Percentiles rank a stretch among this genome's conserved stretches.
Evolutionary conservation across 2,888 invertebrate species (phyloP).

Genomic region (Aspidiotus destructor): DNA sequence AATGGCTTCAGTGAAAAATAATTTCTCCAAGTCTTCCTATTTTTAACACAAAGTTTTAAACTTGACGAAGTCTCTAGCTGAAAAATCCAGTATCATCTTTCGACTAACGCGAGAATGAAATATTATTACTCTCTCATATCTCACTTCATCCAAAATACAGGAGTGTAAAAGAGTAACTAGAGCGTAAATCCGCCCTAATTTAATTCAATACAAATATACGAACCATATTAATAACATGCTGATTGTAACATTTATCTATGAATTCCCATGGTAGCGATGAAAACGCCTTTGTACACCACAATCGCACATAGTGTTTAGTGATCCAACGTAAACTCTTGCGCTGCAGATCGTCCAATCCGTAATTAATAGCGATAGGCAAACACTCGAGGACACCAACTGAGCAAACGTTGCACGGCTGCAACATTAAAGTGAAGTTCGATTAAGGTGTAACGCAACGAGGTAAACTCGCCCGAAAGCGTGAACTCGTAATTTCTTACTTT

Average conservation of each 20-base stretch:
- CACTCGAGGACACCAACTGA: constrained; percentile 79
- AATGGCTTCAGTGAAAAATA: too few relatives aligned
- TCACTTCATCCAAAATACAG: too few relatives aligned
- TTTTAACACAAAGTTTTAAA: too few relatives aligned
- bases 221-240: constrained; percentile 67
- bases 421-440: constrained; percentile 36
- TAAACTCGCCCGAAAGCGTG: too few relatives aligned
- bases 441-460: neutral
- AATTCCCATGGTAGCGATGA: constrained; percentile 73
- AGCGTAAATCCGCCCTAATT: too few relatives aligned
- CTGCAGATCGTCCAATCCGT: constrained; percentile 77
- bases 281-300: constrained; percentile 87
- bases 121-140: too few relatives aligned
- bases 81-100: too few relatives aligned
- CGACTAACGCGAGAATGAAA: too few relatives aligned
- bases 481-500: constrained; percentile 51
- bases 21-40: too few relatives aligned
- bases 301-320: constrained; percentile 70
- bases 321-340: constrained; percentile 80
- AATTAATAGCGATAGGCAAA: constrained; percentile 71
- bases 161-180: too few relatives aligned
- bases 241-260: constrained; percentile 71
- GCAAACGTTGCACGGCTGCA: constrained; percentile 78
- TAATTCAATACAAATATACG: constrained; percentile 1
- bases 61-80: too few relatives aligned